Conservation (phyloP, 1,140 invertebrate species). For the Akabosia matsudoensis region DNA sequence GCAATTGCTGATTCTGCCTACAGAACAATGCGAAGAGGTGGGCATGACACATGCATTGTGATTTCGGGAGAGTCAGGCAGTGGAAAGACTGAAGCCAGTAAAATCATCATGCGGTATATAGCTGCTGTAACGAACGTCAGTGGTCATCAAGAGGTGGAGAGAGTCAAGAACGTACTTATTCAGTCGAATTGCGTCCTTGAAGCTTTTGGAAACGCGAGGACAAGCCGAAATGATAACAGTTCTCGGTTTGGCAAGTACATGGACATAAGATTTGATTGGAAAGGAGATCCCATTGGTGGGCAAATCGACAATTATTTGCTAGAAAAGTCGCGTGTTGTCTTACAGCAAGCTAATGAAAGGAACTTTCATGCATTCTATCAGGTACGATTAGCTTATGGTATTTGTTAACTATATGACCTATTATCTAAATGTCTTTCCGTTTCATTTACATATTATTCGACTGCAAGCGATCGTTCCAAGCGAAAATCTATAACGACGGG, state of each 20-base stretch:
- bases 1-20: constrained; percentile 92
- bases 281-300: constrained; percentile 93
- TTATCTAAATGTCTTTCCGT: too few species aligned
- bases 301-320: constrained; percentile 94
- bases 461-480: too few species aligned
- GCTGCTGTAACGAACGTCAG: constrained; percentile 91
- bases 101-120: constrained; percentile 99
- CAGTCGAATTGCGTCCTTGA: constrained; percentile 94
- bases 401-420: too few species aligned
- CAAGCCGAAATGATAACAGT: constrained; percentile 95
- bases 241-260: constrained; percentile 98
- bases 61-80: constrained; percentile 94
- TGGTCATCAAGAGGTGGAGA: constrained; percentile 91
- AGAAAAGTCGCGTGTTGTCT: constrained; percentile 92
- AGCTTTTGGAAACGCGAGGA: constrained; percentile 97
- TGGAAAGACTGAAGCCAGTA: constrained; percentile 96
- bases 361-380: constrained; percentile 99
- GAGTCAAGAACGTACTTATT: constrained; percentile 93
- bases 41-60: constrained; percentile 90
- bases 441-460: too few species aligned
- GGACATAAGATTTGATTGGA: constrained; percentile 99
- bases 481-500: too few species aligned
- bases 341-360: constrained; percentile 86
- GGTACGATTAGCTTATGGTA: constrained; percentile 59
- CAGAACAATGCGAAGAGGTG: constrained; percentile 80